phyloP scores from a whole-genome alignment of 1,140 invertebrate genomes.

The Bursaphelenchus mucronatus region DNA sequence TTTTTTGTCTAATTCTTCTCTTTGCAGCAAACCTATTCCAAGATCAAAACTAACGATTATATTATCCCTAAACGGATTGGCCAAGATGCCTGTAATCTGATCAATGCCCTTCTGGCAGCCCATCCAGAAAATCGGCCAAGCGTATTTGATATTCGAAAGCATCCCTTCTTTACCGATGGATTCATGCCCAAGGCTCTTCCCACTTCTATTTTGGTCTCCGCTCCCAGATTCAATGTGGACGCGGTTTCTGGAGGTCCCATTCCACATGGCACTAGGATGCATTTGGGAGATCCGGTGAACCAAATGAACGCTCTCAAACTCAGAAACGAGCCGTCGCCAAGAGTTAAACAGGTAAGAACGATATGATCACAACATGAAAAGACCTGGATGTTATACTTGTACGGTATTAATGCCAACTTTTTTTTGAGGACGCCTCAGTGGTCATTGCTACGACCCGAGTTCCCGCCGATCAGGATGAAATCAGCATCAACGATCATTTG shows the following conservation, averaged over 20 bases:
- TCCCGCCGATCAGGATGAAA: slow-evolving; percentile 4
- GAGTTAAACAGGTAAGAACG: too few species aligned
- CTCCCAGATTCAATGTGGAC: slow-evolving; percentile 37
- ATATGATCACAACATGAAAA: too few species aligned
- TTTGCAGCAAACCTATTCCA: slow-evolving; percentile 67
- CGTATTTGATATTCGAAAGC: slow-evolving; percentile 72
- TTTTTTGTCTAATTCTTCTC: slow-evolving; percentile 16
- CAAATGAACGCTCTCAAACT: too few species aligned
- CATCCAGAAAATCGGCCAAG: slow-evolving; percentile 76
- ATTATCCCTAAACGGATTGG: slow-evolving; percentile 72
- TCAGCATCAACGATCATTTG: neutral
- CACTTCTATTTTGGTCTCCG: slow-evolving; percentile 38
- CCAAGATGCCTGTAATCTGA: slow-evolving; percentile 73
- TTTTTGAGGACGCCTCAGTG: neutral
- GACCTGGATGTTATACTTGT: too few species aligned
- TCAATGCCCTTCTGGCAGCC: slow-evolving; percentile 76
- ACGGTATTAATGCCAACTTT: too few species aligned
- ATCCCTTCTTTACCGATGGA: slow-evolving; percentile 70
- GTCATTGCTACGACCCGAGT: neutral
- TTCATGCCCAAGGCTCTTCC: slow-evolving; percentile 33
- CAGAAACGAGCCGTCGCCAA: too few species aligned
- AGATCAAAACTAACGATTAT: slow-evolving; percentile 88
- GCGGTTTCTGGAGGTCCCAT: slow-evolving; percentile 32
- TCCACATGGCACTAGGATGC: too few species aligned
- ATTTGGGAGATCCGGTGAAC: too few species aligned